Evolutionary conservation across 1,140 invertebrate species (phyloP), one percentile per base, ranked within the genome.

Genomic region (Formica selysi): DNA sequence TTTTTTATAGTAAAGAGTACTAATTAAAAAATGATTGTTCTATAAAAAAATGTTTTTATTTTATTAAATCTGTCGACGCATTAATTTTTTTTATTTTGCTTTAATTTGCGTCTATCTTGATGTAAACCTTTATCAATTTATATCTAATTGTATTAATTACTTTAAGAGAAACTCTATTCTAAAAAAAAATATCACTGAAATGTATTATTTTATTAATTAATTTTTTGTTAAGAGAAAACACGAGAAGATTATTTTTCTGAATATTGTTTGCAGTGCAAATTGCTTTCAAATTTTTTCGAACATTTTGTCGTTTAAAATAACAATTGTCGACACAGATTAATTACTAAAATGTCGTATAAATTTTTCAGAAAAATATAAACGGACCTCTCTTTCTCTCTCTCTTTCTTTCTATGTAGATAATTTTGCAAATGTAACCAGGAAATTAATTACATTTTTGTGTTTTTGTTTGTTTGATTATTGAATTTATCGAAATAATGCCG

Each of bases 381-480:
- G 29, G 36, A 22, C 13, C 7, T 7, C 8, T 10, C 8, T 41
- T 8, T 7, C 41, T 41, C 38, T 44, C 41, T 44, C 1, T 44
- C 38, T 38, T 3, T 8, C 7, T 38, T 38, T 4, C 38, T 59
- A 81, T 13, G 7, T 61, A 71, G 2, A 26, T 29, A 62, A 73
- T 71, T 61, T 61, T 29, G 16, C 26, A 73, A 73, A 81, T 83
- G 19, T 64, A 59, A 83, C 1, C 38, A 2, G 13, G 16, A 3
- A 48, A 61, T 83, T 32, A 83, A 83, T 74, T 71, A 26, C n/a
- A 41, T 13, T 16, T 6, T 59, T 29, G 8, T 80, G 16, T 38
- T 59, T 71, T 51, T 7, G 36, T 11, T 38, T 6, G n/a, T 65
- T 19, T 44, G 54, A 19, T 5, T 61, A 81, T 44, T 61, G 51